Conservation (phyloP, 2,113 vertebrate species). For the Salvelinus alpinus region DNA sequence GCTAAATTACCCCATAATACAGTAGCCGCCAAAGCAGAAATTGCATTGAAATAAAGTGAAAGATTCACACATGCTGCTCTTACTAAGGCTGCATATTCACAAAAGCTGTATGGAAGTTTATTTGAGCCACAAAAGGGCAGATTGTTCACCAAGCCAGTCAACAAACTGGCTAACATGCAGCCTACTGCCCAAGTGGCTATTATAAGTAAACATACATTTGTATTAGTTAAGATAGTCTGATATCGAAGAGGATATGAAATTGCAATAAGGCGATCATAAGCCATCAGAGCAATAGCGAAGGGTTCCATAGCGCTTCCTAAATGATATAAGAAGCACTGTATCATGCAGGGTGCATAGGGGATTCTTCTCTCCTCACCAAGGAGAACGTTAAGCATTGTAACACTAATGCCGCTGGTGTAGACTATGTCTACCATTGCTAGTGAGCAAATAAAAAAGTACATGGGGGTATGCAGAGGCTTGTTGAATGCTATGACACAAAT, state of each 20-base stretch:
- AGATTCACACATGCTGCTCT: conserved; percentile 22
- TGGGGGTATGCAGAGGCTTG: conserved; percentile 3
- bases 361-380: conserved; percentile 6
- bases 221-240: conserved; percentile 13
- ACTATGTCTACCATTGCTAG: conserved; percentile 11
- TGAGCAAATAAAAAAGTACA: conserved; percentile 19
- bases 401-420: conserved; percentile 12
- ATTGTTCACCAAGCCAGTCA: neutral
- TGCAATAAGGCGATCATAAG: conserved; percentile 14
- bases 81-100: conserved; percentile 9
- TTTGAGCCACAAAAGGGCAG: conserved; percentile 11
- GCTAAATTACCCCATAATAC: neutral
- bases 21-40: neutral
- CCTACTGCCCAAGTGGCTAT: neutral
- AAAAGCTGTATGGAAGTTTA: conserved; percentile 2
- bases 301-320: conserved; percentile 22
- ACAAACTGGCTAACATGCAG: neutral
- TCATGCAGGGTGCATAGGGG: neutral
- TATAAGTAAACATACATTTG: neutral
- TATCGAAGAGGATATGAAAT: conserved; percentile 18
- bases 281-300: conserved; percentile 21
- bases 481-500: conserved; percentile 3
- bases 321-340: conserved; percentile 1
- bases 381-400: conserved; percentile 17
- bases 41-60: neutral